A percentile compares a stretch with the other conserved stretches of the same genome.
phyloP scores from a whole-genome alignment of 2,888 invertebrate genomes.

The Drepana falcataria region DNA sequence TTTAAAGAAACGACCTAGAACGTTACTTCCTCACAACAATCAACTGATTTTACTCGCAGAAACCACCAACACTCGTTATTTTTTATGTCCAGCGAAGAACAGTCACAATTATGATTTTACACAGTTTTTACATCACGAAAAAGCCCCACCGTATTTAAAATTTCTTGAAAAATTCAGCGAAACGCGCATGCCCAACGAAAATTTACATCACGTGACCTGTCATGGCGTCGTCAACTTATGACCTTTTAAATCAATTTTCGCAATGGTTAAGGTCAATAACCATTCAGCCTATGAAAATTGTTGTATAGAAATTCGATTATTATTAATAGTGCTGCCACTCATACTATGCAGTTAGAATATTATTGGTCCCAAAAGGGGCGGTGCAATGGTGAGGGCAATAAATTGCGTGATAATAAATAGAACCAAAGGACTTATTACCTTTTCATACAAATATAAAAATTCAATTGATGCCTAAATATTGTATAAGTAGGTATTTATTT shows the following conservation, averaged over 20 bases:
- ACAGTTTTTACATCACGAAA: constrained; percentile 41
- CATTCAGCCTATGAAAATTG: background rate
- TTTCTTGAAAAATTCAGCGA: constrained; percentile 63
- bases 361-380: no score
- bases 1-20: constrained; percentile 65
- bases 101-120: constrained; percentile 33
- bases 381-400: no score
- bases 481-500: no score
- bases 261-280: background rate
- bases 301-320: no score
- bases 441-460: no score
- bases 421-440: no score
- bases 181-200: constrained; percentile 75
- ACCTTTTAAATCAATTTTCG: constrained; percentile 13
- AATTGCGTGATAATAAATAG: no score
- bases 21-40: constrained; percentile 50
- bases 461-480: no score
- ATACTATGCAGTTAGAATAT: no score
- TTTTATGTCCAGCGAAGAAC: constrained; percentile 25
- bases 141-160: constrained; percentile 63
- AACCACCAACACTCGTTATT: constrained; percentile 25
- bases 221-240: constrained; percentile 59
- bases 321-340: no score
- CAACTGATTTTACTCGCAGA: constrained; percentile 43
- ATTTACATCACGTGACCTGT: constrained; percentile 79